Evolutionary conservation across 2,888 invertebrate species (phyloP).

Genomic region (Petrolisthes manimaculis): DNA sequence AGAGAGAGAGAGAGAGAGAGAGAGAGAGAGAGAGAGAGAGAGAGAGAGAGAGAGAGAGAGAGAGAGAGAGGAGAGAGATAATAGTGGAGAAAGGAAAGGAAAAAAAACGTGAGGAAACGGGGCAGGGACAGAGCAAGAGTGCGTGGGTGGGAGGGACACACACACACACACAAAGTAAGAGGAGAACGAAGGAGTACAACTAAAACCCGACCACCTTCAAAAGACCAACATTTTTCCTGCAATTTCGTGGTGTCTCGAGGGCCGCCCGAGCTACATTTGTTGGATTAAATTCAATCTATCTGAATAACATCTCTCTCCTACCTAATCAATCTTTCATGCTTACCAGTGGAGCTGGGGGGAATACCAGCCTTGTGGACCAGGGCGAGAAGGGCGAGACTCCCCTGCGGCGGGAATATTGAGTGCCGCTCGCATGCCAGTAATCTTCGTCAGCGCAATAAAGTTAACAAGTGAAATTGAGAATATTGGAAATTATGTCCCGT

Average conservation of each 20-base stretch:
- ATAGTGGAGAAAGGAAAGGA: neutral
- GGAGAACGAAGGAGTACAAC: slow-evolving; percentile 46
- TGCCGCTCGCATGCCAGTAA: slow-evolving; percentile 57
- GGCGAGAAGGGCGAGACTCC: slow-evolving; percentile 39
- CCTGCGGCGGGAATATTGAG: slow-evolving; percentile 43
- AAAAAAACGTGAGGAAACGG: neutral
- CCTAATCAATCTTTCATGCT: slow-evolving; percentile 66
- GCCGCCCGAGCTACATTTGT: slow-evolving; percentile 63
- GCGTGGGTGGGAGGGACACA: neutral
- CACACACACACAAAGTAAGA: slow-evolving; percentile 33
- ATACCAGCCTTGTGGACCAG: slow-evolving; percentile 25
- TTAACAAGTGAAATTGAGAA: slow-evolving; percentile 66
- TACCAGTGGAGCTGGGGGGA: slow-evolving; percentile 21
- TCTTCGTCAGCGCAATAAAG: slow-evolving; percentile 66
- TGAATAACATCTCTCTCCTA: slow-evolving; percentile 66
- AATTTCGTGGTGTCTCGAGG: slow-evolving; percentile 55
- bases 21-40: no score
- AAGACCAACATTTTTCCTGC: slow-evolving; percentile 54
- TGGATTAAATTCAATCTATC: slow-evolving; percentile 66
- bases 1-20: no score
- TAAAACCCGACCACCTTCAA: slow-evolving; percentile 36
- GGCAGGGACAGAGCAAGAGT: neutral
- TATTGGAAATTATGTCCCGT: slow-evolving; percentile 66
- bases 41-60: no score
- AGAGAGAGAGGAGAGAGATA: no score